phyloP scores from a whole-genome alignment of 2,113 vertebrate species.

The Glaucidium brasilianum region DNA sequence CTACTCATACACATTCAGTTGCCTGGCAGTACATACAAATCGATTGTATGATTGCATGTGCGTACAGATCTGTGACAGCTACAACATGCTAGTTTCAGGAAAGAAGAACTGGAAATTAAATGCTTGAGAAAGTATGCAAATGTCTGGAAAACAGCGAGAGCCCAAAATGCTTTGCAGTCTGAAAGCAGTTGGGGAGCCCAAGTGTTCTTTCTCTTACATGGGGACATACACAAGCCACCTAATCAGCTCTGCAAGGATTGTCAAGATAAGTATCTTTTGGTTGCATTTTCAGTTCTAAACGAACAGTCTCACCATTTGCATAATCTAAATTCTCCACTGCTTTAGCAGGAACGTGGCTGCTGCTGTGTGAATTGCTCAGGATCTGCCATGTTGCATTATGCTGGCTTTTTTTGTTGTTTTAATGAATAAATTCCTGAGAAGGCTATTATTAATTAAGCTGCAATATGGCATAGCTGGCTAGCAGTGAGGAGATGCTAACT shows the following conservation, averaged over 20 bases:
- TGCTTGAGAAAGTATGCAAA: not conserved
- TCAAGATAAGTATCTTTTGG: not conserved
- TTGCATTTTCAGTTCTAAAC: not conserved
- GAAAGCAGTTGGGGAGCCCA: accelerated
- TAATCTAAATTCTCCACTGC: not conserved
- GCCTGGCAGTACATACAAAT: not conserved
- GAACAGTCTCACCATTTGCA: not conserved
- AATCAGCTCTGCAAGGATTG: not conserved
- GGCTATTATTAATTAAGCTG: slow-evolving; percentile 25
- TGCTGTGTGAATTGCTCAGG: not conserved
- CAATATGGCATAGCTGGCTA: not conserved
- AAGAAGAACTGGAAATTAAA: not conserved
- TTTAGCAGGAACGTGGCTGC: not conserved
- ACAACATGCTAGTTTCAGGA: not conserved
- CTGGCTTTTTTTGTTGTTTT: not conserved
- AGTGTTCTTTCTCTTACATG: accelerated
- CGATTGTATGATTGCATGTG: not conserved
- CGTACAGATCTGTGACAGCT: not conserved
- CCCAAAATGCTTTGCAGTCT: not conserved
- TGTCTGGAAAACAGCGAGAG: not conserved
- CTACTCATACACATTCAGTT: not conserved
- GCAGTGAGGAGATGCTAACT: not conserved
- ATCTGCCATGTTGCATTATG: not conserved
- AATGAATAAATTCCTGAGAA: slow-evolving; percentile 10
- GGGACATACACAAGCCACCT: not conserved